These are phyloP conservation scores for Acleris literana DNA, from an alignment of 2,888 invertebrate species.

Conservation along the genomic window DNA sequence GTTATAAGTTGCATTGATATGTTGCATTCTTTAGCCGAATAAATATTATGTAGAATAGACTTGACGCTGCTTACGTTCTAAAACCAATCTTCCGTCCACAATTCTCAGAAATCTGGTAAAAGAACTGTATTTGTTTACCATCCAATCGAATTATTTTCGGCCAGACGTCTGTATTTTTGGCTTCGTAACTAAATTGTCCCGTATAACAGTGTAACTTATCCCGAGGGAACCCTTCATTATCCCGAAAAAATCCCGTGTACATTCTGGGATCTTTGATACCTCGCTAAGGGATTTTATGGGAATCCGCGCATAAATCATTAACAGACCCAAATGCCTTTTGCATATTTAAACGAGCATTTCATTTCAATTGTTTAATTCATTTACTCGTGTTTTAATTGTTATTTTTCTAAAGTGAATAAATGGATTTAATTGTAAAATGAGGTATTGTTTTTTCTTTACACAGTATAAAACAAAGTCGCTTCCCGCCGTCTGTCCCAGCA, in stretches of 20 bases:
- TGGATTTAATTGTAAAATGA: no score
- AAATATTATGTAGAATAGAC: no score
- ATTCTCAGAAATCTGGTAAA: no score
- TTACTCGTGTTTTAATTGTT: not conserved
- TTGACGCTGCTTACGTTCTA: no score
- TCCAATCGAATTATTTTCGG: constrained; percentile 23
- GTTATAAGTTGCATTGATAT: no score
- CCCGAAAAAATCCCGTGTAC: constrained; percentile 24
- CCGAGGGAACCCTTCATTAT: constrained; percentile 31
- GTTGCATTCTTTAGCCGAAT: no score
- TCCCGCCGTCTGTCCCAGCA: no score
- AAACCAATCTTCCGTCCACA: no score
- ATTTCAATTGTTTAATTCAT: constrained; percentile 12
- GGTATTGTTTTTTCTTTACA: no score
- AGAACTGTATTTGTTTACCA: constrained; percentile 2
- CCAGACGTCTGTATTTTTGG: constrained; percentile 25
- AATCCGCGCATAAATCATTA: constrained; percentile 24
- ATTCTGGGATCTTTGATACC: constrained; percentile 29
- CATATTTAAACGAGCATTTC: constrained; percentile 22
- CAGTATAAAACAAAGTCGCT: no score
- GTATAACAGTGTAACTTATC: constrained; percentile 25
- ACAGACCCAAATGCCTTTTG: constrained; percentile 11
- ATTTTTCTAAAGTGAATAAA: not conserved
- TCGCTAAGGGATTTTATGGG: constrained; percentile 25
- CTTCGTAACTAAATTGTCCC: constrained; percentile 29